Evolutionary conservation across 2,113 vertebrate genomes (phyloP).

Genomic region (Raja brachyura): DNA sequence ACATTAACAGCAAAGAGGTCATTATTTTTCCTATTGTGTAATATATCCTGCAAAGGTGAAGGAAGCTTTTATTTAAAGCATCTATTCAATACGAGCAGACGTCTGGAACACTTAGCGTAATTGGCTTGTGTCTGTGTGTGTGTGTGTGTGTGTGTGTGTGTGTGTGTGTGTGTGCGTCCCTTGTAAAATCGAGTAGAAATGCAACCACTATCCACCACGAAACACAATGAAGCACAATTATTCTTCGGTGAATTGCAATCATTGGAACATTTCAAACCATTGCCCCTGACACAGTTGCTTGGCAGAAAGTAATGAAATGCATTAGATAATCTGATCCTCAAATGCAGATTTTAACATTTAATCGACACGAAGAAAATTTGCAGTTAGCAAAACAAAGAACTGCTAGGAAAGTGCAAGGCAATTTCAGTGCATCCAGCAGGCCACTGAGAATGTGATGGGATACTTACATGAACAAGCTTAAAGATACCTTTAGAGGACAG

Average conservation of each 20-base stretch:
- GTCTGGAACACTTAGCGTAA: conserved; percentile 15
- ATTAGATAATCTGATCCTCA: background rate
- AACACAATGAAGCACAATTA: background rate
- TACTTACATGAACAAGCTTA: conserved; percentile 7
- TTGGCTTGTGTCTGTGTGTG: background rate
- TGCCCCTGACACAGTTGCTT: background rate
- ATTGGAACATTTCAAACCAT: background rate
- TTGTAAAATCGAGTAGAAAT: conserved; percentile 8
- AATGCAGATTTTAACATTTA: conserved; percentile 5
- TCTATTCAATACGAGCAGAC: background rate
- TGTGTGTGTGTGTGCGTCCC: background rate
- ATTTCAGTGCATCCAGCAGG: background rate
- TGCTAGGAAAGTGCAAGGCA: background rate
- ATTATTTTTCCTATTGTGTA: background rate
- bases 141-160: too few relatives aligned
- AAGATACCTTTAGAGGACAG: background rate
- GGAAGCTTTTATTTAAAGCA: conserved; percentile 20
- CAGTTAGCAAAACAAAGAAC: conserved; percentile 28
- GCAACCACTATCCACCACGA: background rate
- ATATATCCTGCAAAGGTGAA: background rate
- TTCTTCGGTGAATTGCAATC: background rate
- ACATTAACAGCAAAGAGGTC: background rate
- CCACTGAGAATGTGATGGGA: background rate
- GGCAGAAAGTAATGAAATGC: background rate
- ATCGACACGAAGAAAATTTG: conserved; percentile 25